Evolutionary conservation across 1,140 invertebrate species (phyloP), one percentile per base, ranked within the genome.

Genomic region (Brachionus rotundiformis): DNA sequence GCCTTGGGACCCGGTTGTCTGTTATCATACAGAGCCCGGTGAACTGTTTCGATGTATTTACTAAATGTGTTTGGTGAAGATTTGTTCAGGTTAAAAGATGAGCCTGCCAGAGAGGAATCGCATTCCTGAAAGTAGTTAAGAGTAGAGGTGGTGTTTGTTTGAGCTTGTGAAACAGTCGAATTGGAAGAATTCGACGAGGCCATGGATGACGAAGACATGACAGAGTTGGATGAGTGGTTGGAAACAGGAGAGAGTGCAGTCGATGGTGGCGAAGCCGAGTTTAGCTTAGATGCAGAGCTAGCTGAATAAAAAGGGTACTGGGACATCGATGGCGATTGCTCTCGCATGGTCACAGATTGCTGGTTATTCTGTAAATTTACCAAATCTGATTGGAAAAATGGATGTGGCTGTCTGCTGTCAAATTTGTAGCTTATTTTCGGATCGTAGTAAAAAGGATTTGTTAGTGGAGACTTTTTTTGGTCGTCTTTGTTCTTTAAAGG

Each of bases 31-130:
- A 81, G 31, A 31, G 79, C 79, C 36, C 29, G 39, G 16, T 81
- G 79, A 1, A 81, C 79, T 29, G 59, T 39, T 27, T 81, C 79
- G 29, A 81, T 81, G 27, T 81, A 81, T 39, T 81, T 81, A 33
- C 41, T 63, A 49, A 81, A 81, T 16, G 36, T 59, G 16, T 25
- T 36, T 2, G 76, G 73, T 0, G 73, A n/a, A 3, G 65, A 41
- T 73, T 73, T 73, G 29, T 73, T 73, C 3, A 73, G 41, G 23
- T 73, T 73, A 29, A 73, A 47, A 1, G 68, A 73, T 7, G 68
- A 73, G 19, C 36, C 33, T 44, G 41, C 25, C 0, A 73, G 13
- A 10, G 68, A 73, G 3, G 68, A 73, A 13, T 47, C 68, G 36
- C 68, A 44, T 13, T 73, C 39, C 11, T 73, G 33, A 44, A 73